A percentile compares a stretch with the other conserved stretches of the same genome.
These are phyloP conservation scores for Melanostoma scalare DNA, from an alignment of 2,888 invertebrate species.

Conservation along the genomic window DNA sequence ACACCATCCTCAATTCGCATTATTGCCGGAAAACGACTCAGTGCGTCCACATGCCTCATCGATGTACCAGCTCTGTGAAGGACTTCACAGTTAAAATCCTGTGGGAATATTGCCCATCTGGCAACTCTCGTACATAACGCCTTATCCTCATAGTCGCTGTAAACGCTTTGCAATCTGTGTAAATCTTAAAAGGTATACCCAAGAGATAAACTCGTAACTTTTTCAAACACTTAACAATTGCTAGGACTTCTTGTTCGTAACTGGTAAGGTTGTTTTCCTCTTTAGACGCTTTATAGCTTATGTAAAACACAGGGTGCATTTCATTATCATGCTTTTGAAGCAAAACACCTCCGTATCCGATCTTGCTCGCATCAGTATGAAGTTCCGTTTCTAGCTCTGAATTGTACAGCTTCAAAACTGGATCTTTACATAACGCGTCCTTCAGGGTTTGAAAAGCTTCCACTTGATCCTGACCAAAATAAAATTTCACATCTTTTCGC, in stretches of 20 bases:
- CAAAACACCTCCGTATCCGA: background rate
- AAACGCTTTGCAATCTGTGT: slow-evolving; percentile 76
- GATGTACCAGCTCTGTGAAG: too few relatives aligned
- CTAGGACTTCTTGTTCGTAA: slow-evolving; percentile 74
- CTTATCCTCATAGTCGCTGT: slow-evolving; percentile 68
- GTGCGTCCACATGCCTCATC: too few relatives aligned
- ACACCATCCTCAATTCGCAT: too few relatives aligned
- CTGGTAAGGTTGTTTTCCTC: slow-evolving; percentile 55
- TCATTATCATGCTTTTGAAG: background rate
- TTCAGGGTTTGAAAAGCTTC: too few relatives aligned
- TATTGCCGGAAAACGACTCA: too few relatives aligned
- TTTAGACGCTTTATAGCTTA: slow-evolving; percentile 71
- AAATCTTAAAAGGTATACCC: slow-evolving; percentile 45
- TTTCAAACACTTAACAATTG: slow-evolving; percentile 75
- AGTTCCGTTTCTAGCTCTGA: slow-evolving; percentile 63
- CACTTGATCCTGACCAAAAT: too few relatives aligned
- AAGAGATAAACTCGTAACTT: slow-evolving; percentile 75
- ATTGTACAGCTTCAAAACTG: slow-evolving; percentile 67
- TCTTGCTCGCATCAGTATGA: slow-evolving; percentile 72
- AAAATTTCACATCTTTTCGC: too few relatives aligned
- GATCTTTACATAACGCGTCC: slow-evolving; percentile 68
- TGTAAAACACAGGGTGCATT: slow-evolving; percentile 53
- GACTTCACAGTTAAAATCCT: too few relatives aligned
- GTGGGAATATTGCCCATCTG: too few relatives aligned
- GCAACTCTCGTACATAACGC: too few relatives aligned